Conservation (phyloP, 2,113 vertebrate species). For the Takifugu bimaculatus region DNA sequence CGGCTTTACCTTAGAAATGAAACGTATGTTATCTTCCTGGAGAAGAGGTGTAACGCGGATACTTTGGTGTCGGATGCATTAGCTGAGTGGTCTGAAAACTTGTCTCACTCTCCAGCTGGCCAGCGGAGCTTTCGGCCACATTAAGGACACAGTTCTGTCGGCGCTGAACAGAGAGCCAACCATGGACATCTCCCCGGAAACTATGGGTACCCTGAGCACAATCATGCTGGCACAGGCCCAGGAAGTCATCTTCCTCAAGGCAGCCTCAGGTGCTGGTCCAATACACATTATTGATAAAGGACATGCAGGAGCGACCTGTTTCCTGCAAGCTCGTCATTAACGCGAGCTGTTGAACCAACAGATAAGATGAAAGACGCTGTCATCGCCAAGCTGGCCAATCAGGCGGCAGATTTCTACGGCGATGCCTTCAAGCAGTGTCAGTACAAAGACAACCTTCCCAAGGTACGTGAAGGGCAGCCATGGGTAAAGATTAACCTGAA, state of each 20-base stretch:
- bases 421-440: constrained; percentile 98
- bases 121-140: constrained; percentile 93
- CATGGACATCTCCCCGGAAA: constrained; percentile 96
- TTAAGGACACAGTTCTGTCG: constrained; percentile 95
- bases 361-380: constrained; percentile 98
- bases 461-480: constrained; percentile 77
- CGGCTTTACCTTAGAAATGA: no score
- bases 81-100: not conserved
- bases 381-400: constrained; percentile 95
- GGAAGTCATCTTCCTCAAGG: constrained; percentile 98
- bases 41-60: no score
- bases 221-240: constrained; percentile 99
- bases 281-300: not conserved
- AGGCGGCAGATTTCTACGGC: constrained; percentile 95
- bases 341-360: constrained; percentile 43
- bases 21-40: no score
- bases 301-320: not conserved
- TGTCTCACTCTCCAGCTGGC: constrained; percentile 77
- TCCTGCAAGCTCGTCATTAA: not conserved
- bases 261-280: constrained; percentile 83
- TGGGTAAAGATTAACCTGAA: not conserved
- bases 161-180: constrained; percentile 92
- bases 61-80: no score
- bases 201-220: constrained; percentile 88
- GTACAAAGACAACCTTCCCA: constrained; percentile 96